A percentile compares a stretch with the other conserved stretches of the same genome.
phyloP scores from a whole-genome alignment of 92 coral and sea anemone species.

The Hydrozoanthus gracilis region DNA sequence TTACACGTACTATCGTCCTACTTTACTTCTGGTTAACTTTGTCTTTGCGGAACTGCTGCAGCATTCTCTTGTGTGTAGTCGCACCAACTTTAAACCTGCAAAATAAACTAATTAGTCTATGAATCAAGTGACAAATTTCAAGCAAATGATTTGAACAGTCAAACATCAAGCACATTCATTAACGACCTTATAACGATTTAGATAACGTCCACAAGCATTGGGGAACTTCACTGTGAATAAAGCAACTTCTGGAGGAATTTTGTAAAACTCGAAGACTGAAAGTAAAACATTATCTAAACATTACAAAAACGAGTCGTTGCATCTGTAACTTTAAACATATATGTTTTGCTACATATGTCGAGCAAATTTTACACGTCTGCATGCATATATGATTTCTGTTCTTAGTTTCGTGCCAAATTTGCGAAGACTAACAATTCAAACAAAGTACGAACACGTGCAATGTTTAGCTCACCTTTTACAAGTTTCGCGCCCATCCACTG shows the following conservation, averaged over 20 bases:
- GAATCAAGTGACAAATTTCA: background rate
- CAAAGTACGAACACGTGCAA: conserved; percentile 19
- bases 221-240: conserved; percentile 13
- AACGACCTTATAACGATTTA: background rate
- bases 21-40: background rate
- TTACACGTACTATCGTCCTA: conserved; percentile 4
- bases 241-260: conserved; percentile 3
- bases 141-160: background rate
- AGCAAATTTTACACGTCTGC: background rate
- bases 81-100: conserved; percentile 20
- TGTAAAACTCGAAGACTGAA: conserved; percentile 8
- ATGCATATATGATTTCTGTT: background rate
- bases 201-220: conserved; percentile 1
- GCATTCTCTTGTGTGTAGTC: conserved; percentile 3
- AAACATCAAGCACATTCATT: conserved; percentile 5
- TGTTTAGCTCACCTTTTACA: conserved; percentile 6
- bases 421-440: background rate
- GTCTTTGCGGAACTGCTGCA: conserved; percentile 17
- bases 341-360: conserved; percentile 10
- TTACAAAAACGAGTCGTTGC: background rate
- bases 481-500: conserved; percentile 16
- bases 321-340: conserved; percentile 13
- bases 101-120: conserved; percentile 2
- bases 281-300: conserved; percentile 8
- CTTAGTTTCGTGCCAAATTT: background rate